Evolutionary conservation across 2,113 vertebrate genomes (phyloP).

Genomic region (Zosterops lateralis): DNA sequence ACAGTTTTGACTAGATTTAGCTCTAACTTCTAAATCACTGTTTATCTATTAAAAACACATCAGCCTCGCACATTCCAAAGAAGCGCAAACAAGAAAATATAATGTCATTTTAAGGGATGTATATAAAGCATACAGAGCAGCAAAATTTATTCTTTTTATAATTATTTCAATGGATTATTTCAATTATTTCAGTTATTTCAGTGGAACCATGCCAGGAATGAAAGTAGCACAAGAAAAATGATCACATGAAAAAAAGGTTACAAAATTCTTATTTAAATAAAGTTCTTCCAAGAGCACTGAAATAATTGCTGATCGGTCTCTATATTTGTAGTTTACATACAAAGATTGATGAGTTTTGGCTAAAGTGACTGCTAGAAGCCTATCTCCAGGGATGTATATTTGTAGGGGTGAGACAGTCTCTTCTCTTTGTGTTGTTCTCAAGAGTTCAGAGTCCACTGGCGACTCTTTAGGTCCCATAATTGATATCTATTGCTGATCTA

Average conservation of each 20-base stretch:
- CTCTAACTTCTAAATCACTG: neutral
- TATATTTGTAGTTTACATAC: neutral
- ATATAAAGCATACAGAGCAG: neutral
- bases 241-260: neutral
- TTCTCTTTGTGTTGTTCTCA: slow-evolving; percentile 2
- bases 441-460: neutral
- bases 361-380: neutral
- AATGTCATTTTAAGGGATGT: neutral
- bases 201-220: neutral
- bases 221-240: neutral
- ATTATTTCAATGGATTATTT: neutral
- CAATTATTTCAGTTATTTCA: no score
- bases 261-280: neutral
- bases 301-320: neutral
- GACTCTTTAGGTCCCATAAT: neutral
- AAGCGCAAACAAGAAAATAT: neutral
- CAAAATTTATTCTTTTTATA: neutral
- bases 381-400: neutral
- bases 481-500: neutral
- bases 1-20: neutral
- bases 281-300: neutral
- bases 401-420: neutral
- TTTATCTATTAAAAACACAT: neutral
- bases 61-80: neutral
- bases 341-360: slow-evolving; percentile 18